These are phyloP conservation scores for Neoaliturus tenellus DNA, from an alignment of 2,888 invertebrate genomes.

Conservation along the genomic window DNA sequence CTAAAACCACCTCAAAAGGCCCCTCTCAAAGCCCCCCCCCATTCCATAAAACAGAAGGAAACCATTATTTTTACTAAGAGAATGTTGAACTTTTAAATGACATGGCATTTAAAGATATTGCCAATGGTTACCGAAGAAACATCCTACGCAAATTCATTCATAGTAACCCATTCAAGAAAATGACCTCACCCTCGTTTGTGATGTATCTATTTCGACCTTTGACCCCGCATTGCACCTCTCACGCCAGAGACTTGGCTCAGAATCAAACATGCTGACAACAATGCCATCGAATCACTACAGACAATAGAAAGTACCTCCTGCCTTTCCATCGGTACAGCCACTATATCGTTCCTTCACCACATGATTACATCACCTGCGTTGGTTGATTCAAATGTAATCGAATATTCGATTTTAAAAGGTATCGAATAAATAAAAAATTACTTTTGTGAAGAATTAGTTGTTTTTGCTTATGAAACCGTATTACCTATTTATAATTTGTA, in stretches of 20 bases:
- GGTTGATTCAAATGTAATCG: background rate
- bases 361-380: background rate
- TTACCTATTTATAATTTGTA: too few relatives aligned
- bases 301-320: slow-evolving; percentile 4
- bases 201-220: background rate
- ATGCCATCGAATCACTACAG: background rate
- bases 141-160: background rate
- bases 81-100: too few relatives aligned
- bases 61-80: too few relatives aligned
- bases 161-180: background rate
- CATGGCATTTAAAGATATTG: too few relatives aligned
- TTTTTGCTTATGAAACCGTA: too few relatives aligned
- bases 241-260: background rate
- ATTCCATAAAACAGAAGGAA: too few relatives aligned
- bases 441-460: too few relatives aligned
- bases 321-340: background rate
- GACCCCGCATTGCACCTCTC: background rate
- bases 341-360: background rate
- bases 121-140: too few relatives aligned
- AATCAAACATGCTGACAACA: background rate
- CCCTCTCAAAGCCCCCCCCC: too few relatives aligned
- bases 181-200: background rate
- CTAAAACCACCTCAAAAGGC: too few relatives aligned
- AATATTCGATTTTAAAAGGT: background rate
- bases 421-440: too few relatives aligned